Base-by-base conservation (phyloP, 2,113 vertebrate genomes). In the Craseonycteris thonglongyai region DNA sequence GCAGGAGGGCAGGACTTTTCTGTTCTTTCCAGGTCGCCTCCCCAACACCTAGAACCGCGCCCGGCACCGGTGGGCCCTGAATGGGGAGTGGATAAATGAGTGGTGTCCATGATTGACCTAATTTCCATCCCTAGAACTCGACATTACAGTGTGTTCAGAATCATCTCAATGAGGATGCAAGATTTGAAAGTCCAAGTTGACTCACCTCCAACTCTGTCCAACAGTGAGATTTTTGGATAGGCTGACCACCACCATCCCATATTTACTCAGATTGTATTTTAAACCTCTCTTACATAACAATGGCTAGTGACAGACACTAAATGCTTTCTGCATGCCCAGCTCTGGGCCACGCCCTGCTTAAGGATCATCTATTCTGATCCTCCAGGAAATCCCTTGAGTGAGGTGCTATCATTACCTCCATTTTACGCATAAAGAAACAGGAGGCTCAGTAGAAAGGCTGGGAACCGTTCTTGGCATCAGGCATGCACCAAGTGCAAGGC, bases 321-420 rank as follows among this genome's bases (percentile, higher is more conserved):
- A 30, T 24, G 35, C 21, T 35, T 10, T 5, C 33, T 16, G 24
- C 15, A 3, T 42, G 49, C 24, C 51, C 18, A 1, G 58, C 30
- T 1, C 15, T 22, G n/a, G 10, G 9, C 54, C 56, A 16, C 45
- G 21, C 5, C 18, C 5, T 21, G 30, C 16, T 1, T 1, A 1
- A 51, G 47, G 13, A 24, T 30, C 47, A 28, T 83, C 13, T 63
- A 49, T 7, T 26, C 8, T 3, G 9, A 89, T 56, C n/a, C 68
- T 80, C 38, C 4, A 30, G 72, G 30, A 71, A 38, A 18, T 26
- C 76, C 26, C 58, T 47, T 18, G 7, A 3, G 16, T 33, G 16
- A 18, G 5, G 33, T 33, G 26, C 22, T 78, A 3, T 10, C 5
- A 2, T 45, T 16, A 38, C 16, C n/a, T 49, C 3, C 72, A 33